These are phyloP conservation scores for Marcusenius ussheri DNA, from an alignment of 2,113 vertebrate genomes.

Conservation along the genomic window DNA sequence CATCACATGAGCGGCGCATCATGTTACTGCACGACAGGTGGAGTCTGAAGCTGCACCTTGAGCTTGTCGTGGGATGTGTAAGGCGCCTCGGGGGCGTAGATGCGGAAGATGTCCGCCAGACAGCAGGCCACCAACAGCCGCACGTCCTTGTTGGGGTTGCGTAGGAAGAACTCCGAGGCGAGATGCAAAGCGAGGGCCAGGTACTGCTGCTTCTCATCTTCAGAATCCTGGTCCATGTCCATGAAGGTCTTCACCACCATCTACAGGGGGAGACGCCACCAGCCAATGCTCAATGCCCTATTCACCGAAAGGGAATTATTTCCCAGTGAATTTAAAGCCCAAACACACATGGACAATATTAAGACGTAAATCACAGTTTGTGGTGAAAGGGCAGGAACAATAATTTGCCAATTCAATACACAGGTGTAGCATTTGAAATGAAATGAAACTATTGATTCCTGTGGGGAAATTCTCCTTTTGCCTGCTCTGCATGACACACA, in stretches of 20 bases:
- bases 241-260: constrained; percentile 99
- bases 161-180: constrained; percentile 98
- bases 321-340: constrained; percentile 63
- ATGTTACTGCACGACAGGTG: constrained; percentile 30
- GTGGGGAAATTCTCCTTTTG: not conserved
- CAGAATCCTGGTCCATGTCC: constrained; percentile 99
- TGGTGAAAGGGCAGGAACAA: not conserved
- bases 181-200: constrained; percentile 95
- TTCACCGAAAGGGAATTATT: not conserved
- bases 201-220: constrained; percentile 98
- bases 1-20: constrained; percentile 60
- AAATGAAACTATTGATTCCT: not conserved
- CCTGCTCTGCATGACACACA: not conserved
- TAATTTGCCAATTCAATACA: not conserved
- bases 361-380: not conserved
- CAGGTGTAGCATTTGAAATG: not conserved
- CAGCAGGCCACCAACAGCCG: constrained; percentile 96
- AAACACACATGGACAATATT: constrained; percentile 66
- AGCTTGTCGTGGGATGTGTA: constrained; percentile 99
- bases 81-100: constrained; percentile 96
- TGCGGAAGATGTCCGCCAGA: constrained; percentile 97
- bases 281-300: not conserved
- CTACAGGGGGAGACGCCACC: constrained; percentile 50
- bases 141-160: constrained; percentile 99
- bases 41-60: constrained; percentile 67